Evolutionary conservation across 2,113 vertebrate genomes (phyloP).

Genomic region (Hypomesus transpacificus): DNA sequence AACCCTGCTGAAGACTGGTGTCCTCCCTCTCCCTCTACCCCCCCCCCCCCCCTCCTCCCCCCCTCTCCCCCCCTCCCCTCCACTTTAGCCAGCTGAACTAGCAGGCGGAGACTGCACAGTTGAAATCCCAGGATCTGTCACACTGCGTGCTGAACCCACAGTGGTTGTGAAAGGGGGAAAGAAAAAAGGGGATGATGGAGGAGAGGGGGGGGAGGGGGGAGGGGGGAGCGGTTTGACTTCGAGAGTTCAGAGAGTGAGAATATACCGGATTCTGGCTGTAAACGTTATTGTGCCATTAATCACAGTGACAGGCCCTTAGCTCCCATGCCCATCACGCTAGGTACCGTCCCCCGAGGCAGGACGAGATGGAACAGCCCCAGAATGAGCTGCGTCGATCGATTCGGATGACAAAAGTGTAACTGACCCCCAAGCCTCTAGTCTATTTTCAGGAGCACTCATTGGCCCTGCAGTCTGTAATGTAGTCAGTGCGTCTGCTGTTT

Average conservation of each 20-base stretch:
- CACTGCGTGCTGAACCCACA: no score
- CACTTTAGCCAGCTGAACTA: not conserved
- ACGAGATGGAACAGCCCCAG: conserved; percentile 40
- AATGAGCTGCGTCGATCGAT: conserved; percentile 50
- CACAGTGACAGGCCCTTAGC: conserved; percentile 52
- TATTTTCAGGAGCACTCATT: conserved; percentile 48
- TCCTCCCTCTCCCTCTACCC: not conserved
- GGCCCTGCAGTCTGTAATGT: conserved; percentile 47
- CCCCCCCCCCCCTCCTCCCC: not conserved
- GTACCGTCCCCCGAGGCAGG: conserved; percentile 52
- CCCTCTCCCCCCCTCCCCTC: not conserved
- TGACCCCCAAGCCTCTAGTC: conserved; percentile 52
- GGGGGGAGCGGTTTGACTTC: no score
- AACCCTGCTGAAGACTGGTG: not conserved
- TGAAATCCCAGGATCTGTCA: no score
- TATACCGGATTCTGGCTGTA: conserved; percentile 54
- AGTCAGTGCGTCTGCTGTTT: conserved; percentile 49
- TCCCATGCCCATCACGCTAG: conserved; percentile 47
- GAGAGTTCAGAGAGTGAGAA: conserved; percentile 32
- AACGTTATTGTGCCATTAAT: conserved; percentile 70
- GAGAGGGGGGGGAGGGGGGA: conserved; percentile 17
- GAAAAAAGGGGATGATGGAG: no score
- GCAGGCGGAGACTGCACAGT: no score
- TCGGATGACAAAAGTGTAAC: conserved; percentile 50
- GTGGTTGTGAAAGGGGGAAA: no score